phyloP scores from a whole-genome alignment of 2,113 vertebrate genomes.

The Trochalopteron elliotii region DNA sequence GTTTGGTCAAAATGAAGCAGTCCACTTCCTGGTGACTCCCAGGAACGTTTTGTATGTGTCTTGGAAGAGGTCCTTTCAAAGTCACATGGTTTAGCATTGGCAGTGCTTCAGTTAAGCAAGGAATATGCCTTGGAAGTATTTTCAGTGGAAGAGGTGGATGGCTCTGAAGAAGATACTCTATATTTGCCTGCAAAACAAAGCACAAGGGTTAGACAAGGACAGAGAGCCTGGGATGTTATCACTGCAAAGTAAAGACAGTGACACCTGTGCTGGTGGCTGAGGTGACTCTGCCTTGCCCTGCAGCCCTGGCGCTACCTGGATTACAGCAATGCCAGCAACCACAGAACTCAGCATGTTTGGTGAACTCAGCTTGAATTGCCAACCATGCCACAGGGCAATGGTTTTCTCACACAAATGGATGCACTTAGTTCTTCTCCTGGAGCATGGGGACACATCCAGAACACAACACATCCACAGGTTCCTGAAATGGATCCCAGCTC shows the following conservation, averaged over 20 bases:
- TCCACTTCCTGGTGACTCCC: background rate
- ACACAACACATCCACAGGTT: background rate
- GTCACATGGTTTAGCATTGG: background rate
- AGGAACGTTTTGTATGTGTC: background rate
- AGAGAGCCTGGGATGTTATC: background rate
- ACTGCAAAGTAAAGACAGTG: background rate
- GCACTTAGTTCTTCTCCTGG: background rate
- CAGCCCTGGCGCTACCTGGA: background rate
- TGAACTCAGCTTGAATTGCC: background rate
- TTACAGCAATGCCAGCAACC: background rate
- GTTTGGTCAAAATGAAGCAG: background rate
- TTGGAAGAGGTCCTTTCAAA: background rate
- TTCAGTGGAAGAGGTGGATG: conserved; percentile 70
- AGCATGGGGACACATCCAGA: background rate
- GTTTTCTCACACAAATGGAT: background rate
- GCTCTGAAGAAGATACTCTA: conserved; percentile 72
- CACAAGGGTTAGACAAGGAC: background rate
- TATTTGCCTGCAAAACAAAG: conserved; percentile 74
- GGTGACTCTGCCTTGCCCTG: background rate
- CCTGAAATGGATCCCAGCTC: background rate
- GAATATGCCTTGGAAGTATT: conserved; percentile 75
- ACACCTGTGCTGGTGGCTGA: background rate
- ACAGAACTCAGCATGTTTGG: background rate
- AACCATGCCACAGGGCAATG: background rate
- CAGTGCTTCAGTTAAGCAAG: conserved; percentile 69